phyloP scores from a whole-genome alignment of 2,888 invertebrate genomes.

The Chloromyia formosa region DNA sequence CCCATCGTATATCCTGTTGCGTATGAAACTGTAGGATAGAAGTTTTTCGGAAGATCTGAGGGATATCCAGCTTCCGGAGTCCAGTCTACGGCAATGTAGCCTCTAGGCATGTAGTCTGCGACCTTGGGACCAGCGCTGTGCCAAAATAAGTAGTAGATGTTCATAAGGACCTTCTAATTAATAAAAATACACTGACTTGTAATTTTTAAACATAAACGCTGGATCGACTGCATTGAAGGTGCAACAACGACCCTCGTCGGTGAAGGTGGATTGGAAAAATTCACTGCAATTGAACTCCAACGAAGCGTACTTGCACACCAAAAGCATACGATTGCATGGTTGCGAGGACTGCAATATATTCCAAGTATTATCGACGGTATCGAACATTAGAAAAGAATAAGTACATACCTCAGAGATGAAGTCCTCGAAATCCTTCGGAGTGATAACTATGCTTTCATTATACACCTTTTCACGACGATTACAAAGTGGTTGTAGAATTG shows the following conservation, averaged over 20 bases:
- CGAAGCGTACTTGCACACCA: slow-evolving; percentile 74
- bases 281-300: slow-evolving; percentile 70
- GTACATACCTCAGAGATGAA: slow-evolving; percentile 19
- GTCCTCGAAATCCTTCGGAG: slow-evolving; percentile 1
- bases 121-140: not conserved
- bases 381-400: not conserved
- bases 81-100: slow-evolving; percentile 71
- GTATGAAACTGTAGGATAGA: not conserved
- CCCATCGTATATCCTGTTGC: slow-evolving; percentile 77
- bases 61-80: slow-evolving; percentile 78
- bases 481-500: slow-evolving; percentile 58
- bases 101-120: not conserved
- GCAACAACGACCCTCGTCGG: slow-evolving; percentile 86
- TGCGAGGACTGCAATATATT: slow-evolving; percentile 71
- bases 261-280: slow-evolving; percentile 77
- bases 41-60: slow-evolving; percentile 62
- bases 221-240: slow-evolving; percentile 81
- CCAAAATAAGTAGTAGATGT: too few species aligned
- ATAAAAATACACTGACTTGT: not conserved
- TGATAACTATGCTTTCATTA: not conserved
- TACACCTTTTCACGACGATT: slow-evolving; percentile 49
- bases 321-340: slow-evolving; percentile 76
- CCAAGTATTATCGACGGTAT: not conserved
- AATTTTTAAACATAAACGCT: slow-evolving; percentile 69
- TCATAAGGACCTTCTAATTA: too few species aligned